A percentile compares a stretch with the other conserved stretches of the same genome.
These are phyloP conservation scores for Metridium senile DNA, from an alignment of 92 coral and sea anemone species.

Conservation along the genomic window DNA sequence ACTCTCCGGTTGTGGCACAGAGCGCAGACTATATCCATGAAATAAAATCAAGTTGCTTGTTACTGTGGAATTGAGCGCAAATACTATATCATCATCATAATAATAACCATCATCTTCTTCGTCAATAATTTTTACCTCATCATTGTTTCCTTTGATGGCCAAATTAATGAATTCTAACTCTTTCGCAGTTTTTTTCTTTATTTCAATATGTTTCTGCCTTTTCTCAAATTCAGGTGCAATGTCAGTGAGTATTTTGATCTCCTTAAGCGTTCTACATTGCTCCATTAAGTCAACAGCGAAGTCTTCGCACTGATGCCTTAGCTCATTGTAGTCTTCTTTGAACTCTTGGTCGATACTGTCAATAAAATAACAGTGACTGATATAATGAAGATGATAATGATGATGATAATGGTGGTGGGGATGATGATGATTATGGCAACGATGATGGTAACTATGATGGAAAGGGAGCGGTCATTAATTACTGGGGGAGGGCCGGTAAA, in stretches of 20 bases:
- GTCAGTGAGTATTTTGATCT: constrained; percentile 55
- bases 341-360: constrained; percentile 45
- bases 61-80: too few relatives aligned
- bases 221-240: constrained; percentile 41
- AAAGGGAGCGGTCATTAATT: too few relatives aligned
- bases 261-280: constrained; percentile 65
- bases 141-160: constrained; percentile 60
- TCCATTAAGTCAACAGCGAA: constrained; percentile 68
- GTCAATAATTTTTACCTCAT: constrained; percentile 45
- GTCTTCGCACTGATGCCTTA: constrained; percentile 53
- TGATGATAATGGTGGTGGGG: not conserved
- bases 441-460: not conserved
- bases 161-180: constrained; percentile 54
- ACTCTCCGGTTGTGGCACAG: too few relatives aligned
- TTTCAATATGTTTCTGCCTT: constrained; percentile 26
- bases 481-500: too few relatives aligned
- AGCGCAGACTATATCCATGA: too few relatives aligned
- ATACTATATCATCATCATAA: not conserved
- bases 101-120: not conserved
- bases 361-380: not conserved
- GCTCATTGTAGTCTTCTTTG: constrained; percentile 45
- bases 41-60: too few relatives aligned
- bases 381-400: not conserved
- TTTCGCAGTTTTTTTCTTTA: constrained; percentile 29
- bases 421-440: not conserved